Conservation (phyloP, 2,113 vertebrate genomes). For the Trochalopteron elliotii region DNA sequence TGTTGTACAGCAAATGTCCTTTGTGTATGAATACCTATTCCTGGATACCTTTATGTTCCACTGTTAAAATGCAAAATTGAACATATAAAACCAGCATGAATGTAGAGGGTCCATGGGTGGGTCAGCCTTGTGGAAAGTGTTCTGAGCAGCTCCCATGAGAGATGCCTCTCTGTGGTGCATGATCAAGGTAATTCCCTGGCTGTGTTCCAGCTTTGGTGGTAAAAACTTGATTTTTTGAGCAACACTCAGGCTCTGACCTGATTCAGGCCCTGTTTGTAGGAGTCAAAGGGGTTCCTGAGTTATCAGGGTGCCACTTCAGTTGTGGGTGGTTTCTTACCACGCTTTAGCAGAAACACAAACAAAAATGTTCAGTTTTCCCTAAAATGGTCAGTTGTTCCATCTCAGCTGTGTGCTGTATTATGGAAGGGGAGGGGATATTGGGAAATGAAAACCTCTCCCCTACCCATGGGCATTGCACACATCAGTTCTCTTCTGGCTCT, state of each 20-base stretch:
- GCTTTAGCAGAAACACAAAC: background rate
- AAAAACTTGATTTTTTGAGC: background rate
- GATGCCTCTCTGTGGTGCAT: background rate
- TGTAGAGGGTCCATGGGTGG: background rate
- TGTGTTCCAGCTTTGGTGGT: background rate
- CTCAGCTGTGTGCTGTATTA: background rate
- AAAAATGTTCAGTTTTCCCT: background rate
- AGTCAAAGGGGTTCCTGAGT: background rate
- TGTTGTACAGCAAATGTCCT: accelerated
- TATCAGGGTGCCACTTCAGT: background rate
- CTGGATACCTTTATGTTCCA: background rate
- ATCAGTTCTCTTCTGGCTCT: background rate
- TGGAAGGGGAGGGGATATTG: background rate
- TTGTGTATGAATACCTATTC: background rate
- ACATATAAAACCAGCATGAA: accelerated
- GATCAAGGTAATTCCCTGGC: background rate
- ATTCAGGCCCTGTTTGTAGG: background rate
- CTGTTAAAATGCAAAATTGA: background rate
- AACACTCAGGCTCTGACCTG: background rate
- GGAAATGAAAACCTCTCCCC: background rate
- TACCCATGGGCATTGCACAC: accelerated
- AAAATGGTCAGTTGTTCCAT: background rate
- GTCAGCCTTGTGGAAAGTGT: background rate
- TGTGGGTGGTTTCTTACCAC: background rate
- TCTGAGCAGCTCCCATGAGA: background rate